phyloP scores from a whole-genome alignment of 1,140 invertebrate species.

The Drosophila athabasca region DNA sequence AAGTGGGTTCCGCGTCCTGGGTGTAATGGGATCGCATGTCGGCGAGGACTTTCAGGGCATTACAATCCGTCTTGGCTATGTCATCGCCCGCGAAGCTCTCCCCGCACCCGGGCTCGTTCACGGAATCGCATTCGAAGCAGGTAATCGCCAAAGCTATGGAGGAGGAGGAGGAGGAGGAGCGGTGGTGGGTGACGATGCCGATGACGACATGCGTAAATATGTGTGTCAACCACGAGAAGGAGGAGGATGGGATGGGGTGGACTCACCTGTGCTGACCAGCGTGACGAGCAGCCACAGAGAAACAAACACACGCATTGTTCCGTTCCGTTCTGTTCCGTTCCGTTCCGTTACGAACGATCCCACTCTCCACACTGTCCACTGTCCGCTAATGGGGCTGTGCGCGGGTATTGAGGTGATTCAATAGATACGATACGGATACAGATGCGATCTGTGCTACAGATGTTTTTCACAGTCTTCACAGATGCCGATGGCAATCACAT shows the following conservation, averaged over 20 bases:
- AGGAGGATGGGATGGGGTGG: background rate
- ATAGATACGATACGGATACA: conserved; percentile 29
- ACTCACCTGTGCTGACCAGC: conserved; percentile 62
- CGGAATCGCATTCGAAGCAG: conserved; percentile 77
- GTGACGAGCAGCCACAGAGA: conserved; percentile 58
- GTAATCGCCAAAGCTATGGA: conserved; percentile 57
- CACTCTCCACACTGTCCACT: conserved; percentile 40
- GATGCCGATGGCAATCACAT: conserved; percentile 51
- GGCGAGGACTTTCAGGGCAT: conserved; percentile 59
- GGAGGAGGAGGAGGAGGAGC: background rate
- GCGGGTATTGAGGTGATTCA: conserved; percentile 35
- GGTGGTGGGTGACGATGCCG: conserved; percentile 7
- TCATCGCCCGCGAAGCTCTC: conserved; percentile 65
- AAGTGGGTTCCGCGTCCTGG: conserved; percentile 51
- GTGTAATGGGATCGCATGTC: conserved; percentile 30
- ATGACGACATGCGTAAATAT: conserved; percentile 65
- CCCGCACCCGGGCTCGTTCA: conserved; percentile 67
- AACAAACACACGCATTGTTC: conserved; percentile 44
- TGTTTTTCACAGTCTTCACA: conserved; percentile 41
- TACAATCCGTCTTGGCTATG: conserved; percentile 67
- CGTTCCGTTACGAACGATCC: conserved; percentile 7
- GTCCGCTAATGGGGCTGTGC: background rate
- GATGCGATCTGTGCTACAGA: conserved; percentile 33
- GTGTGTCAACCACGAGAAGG: conserved; percentile 49
- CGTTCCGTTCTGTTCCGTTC: conserved; percentile 3